A percentile compares a stretch with the other conserved stretches of the same genome.
phyloP scores from a whole-genome alignment of 1,140 invertebrate genomes.

The Ceratina calcarata region DNA sequence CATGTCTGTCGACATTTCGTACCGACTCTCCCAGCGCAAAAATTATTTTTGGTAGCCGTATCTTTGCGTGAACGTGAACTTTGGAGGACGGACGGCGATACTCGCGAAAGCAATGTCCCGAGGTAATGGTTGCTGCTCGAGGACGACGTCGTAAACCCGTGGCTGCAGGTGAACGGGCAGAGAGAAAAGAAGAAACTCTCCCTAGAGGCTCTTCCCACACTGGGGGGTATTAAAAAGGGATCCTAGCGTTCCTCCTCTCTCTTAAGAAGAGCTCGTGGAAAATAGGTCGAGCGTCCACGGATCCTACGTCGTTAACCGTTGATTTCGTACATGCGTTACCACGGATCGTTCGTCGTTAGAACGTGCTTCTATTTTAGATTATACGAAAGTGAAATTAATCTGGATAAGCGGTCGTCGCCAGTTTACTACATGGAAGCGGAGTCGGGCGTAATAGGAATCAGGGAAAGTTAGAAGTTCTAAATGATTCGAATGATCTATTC shows the following conservation, averaged over 20 bases:
- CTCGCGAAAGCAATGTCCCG: constrained; percentile 31
- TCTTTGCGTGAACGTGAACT: not conserved
- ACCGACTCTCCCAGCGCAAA: too few species aligned
- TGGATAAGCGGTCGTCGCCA: too few species aligned
- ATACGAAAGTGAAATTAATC: not conserved
- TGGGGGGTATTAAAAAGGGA: constrained; percentile 8
- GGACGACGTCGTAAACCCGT: not conserved
- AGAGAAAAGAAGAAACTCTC: not conserved
- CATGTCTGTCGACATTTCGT: too few species aligned
- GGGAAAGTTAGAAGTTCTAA: too few species aligned
- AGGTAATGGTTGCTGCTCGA: constrained; percentile 18
- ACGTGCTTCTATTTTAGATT: not conserved
- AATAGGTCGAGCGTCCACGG: constrained; percentile 27
- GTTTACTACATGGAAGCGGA: too few species aligned
- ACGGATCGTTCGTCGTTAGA: not conserved
- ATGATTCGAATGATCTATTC: too few species aligned
- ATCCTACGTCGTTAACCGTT: not conserved
- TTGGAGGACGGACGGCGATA: constrained; percentile 4
- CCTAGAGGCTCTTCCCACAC: not conserved
- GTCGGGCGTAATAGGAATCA: too few species aligned
- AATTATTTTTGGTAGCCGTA: too few species aligned
- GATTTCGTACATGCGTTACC: not conserved
- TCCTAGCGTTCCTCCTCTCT: constrained; percentile 3
- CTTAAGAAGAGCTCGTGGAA: constrained; percentile 4
- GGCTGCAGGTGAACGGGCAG: not conserved